Percentiles rank a stretch among this genome's conserved stretches.
Evolutionary conservation across 1,140 invertebrate genomes (phyloP).

Genomic region (Theocolax elegans): DNA sequence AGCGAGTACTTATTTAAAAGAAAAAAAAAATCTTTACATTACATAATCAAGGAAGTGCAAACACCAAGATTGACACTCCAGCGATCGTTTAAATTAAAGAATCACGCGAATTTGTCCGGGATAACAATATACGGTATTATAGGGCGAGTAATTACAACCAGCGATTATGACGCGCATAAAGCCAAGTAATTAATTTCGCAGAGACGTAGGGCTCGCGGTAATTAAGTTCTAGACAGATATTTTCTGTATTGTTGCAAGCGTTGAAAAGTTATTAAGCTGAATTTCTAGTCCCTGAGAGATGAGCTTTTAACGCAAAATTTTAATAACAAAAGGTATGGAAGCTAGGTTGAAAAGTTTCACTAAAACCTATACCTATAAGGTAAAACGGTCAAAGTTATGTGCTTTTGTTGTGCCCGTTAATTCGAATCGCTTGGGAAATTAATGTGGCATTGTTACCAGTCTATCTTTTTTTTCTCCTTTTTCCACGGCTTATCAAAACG

Average conservation of each 20-base stretch:
- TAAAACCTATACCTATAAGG: too few species aligned
- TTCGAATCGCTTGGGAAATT: conserved; percentile 25
- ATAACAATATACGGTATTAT: conserved; percentile 19
- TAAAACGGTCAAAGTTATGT: too few species aligned
- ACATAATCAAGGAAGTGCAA: not conserved
- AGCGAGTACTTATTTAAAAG: not conserved
- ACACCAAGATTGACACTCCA: not conserved
- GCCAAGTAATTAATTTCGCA: conserved; percentile 36
- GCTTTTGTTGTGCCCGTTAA: too few species aligned
- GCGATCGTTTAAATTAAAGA: not conserved
- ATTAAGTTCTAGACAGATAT: conserved; percentile 37
- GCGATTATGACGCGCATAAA: conserved; percentile 32
- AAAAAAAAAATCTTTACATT: not conserved
- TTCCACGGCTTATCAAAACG: conserved; percentile 11
- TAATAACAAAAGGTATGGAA: conserved; percentile 20
- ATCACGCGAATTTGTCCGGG: not conserved
- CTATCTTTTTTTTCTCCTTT: too few species aligned
- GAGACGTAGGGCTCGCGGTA: conserved; percentile 11
- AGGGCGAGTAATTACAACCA: conserved; percentile 13
- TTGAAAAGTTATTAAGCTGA: conserved; percentile 26
- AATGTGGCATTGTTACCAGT: conserved; percentile 20
- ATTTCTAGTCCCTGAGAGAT: not conserved
- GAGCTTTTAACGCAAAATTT: conserved; percentile 16
- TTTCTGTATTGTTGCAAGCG: conserved; percentile 20
- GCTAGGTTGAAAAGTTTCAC: conserved; percentile 25